A percentile compares a stretch with the other conserved stretches of the same genome.
Evolutionary conservation across 1,140 invertebrate species (phyloP).

Genomic region (Lithobius niger): DNA sequence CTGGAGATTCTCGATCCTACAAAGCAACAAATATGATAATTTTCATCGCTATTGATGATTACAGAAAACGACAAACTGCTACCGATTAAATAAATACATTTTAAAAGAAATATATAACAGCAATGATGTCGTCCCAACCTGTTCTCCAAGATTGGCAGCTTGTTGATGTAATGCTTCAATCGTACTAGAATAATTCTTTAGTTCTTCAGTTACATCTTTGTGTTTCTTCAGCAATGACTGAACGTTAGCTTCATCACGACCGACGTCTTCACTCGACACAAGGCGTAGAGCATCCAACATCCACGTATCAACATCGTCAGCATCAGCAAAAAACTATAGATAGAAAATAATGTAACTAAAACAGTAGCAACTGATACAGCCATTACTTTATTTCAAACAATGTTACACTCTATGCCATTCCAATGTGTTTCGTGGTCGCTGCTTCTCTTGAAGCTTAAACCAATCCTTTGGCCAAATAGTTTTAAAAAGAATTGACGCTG

Average conservation of each 20-base stretch:
- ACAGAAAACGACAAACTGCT: no score
- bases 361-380: no score
- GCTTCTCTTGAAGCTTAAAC: no score
- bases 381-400: no score
- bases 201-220: conserved; percentile 93
- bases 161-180: conserved; percentile 91
- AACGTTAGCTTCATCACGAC: conserved; percentile 93
- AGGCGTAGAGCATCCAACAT: conserved; percentile 92
- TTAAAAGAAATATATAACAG: no score
- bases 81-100: no score
- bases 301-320: conserved; percentile 97
- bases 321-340: conserved; percentile 81
- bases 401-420: no score
- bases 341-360: no score
- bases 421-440: no score
- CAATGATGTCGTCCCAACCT: conserved; percentile 36
- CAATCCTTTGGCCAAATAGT: no score
- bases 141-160: conserved; percentile 65
- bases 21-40: conserved; percentile 6
- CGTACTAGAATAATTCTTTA: conserved; percentile 85
- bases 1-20: conserved; percentile 66
- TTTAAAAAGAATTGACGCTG: no score
- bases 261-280: conserved; percentile 96
- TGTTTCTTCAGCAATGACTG: conserved; percentile 97
- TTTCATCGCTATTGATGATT: no score